phyloP scores from a whole-genome alignment of 2,797 vertebrate genomes.

The Micrastur ruficollis region DNA sequence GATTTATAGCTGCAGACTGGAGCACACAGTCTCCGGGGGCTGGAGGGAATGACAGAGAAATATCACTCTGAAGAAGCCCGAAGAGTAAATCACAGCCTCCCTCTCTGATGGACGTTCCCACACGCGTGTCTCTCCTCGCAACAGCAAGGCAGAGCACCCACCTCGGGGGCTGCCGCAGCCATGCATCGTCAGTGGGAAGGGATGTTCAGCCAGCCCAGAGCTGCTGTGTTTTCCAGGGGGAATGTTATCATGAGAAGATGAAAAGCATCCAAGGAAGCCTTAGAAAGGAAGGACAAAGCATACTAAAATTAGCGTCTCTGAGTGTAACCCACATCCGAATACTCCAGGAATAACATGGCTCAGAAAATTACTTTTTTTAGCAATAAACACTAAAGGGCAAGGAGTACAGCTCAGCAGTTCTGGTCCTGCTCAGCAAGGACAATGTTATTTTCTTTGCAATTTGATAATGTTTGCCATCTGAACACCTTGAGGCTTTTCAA shows the following conservation, averaged over 20 bases:
- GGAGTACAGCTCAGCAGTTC: background rate
- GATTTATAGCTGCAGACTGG: background rate
- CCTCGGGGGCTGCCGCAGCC: rapidly evolving
- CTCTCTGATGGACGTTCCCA: background rate
- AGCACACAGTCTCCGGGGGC: background rate
- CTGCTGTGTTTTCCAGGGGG: background rate
- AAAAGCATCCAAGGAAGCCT: background rate
- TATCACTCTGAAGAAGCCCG: background rate
- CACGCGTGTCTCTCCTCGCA: background rate
- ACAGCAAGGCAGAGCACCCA: background rate
- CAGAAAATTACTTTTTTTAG: background rate
- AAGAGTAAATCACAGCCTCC: background rate
- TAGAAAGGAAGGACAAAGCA: background rate
- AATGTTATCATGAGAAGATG: background rate
- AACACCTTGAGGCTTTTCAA: background rate
- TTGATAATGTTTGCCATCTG: background rate
- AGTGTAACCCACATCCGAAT: background rate
- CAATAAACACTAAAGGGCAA: background rate
- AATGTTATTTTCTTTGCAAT: background rate
- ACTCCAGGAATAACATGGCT: background rate
- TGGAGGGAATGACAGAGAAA: background rate
- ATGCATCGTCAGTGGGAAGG: rapidly evolving
- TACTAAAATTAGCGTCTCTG: background rate
- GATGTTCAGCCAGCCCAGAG: background rate
- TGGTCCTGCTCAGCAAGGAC: background rate